These are phyloP conservation scores for Bergia sp. DNA, from an alignment of 92 coral and sea anemone genomes.

Conservation along the genomic window DNA sequence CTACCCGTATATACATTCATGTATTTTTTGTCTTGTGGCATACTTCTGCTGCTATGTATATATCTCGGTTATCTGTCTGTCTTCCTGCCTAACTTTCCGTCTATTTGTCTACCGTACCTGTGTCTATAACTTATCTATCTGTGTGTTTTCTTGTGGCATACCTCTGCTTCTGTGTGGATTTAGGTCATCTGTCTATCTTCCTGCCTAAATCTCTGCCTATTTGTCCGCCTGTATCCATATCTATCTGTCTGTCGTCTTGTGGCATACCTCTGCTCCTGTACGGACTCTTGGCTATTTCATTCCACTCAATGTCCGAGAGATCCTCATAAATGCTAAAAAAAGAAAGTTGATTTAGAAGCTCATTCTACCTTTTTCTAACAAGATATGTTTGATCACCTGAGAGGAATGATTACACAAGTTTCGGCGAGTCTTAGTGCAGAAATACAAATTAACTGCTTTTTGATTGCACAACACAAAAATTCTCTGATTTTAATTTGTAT, in stretches of 20 bases:
- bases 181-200: neutral
- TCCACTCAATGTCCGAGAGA: slow-evolving; percentile 32
- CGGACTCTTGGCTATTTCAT: neutral
- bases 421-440: neutral
- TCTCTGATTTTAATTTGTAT: no score
- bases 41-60: neutral
- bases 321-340: slow-evolving; percentile 11
- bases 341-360: no score
- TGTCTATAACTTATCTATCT: no score
- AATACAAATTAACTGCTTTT: no score
- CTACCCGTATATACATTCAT: neutral
- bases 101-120: neutral
- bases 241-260: neutral
- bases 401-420: neutral
- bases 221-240: neutral
- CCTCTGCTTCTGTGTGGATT: neutral
- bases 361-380: neutral
- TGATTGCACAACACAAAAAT: neutral
- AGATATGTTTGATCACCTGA: neutral
- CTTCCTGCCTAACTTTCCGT: neutral
- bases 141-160: neutral
- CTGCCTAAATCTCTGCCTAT: neutral
- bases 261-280: neutral
- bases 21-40: neutral
- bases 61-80: neutral